Evolutionary conservation across 2,888 invertebrate genomes (phyloP).

Genomic region (Megaustenia siamemsis): DNA sequence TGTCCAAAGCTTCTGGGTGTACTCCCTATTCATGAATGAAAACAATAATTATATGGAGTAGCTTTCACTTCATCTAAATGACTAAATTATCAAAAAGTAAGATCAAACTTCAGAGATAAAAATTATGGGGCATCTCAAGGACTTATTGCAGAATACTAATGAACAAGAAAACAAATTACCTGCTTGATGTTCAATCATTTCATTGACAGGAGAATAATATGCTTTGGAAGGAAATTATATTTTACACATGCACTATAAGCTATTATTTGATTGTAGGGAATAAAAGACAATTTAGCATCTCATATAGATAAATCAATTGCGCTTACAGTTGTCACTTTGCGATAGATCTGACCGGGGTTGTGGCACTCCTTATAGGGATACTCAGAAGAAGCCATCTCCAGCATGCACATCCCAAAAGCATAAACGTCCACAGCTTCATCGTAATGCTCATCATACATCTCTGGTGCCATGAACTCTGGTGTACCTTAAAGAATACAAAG

Average conservation of each 20-base stretch:
- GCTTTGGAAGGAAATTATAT: background rate
- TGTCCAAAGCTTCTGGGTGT: conserved; percentile 96
- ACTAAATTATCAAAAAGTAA: background rate
- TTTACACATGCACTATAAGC: background rate
- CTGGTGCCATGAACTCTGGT: conserved; percentile 98
- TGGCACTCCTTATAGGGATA: conserved; percentile 99
- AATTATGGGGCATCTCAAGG: background rate
- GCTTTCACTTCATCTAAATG: background rate
- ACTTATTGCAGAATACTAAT: too few relatives aligned
- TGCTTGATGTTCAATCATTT: background rate
- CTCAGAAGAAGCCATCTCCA: conserved; percentile 99
- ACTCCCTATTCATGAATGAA: conserved; percentile 85
- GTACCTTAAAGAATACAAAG: conserved; percentile 84
- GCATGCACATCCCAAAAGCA: conserved; percentile 99
- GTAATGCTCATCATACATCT: conserved; percentile 99
- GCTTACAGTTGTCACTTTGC: conserved; percentile 96
- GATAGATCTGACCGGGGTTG: conserved; percentile 99
- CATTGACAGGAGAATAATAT: background rate
- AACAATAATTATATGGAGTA: background rate
- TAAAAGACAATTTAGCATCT: background rate
- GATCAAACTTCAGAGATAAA: background rate
- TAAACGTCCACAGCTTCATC: conserved; percentile 99
- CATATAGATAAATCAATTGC: background rate
- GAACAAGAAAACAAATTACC: conserved; percentile 3
- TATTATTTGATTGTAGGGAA: background rate